Evolutionary conservation across 2,888 invertebrate genomes (phyloP), one percentile per base, ranked within the genome.

Genomic region (Caenorhabditis auriculariae): DNA sequence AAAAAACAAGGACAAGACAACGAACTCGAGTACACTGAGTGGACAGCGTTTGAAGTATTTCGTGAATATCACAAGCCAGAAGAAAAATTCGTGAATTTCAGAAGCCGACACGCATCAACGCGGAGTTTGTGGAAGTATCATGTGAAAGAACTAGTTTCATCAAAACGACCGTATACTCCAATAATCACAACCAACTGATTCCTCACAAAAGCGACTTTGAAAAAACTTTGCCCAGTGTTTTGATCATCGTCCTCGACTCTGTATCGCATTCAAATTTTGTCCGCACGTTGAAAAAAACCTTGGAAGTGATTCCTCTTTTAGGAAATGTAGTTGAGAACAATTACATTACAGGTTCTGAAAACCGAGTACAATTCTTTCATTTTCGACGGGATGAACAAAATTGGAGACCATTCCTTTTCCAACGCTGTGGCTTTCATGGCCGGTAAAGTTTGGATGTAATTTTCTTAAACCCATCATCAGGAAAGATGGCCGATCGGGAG

Each of bases 171-270:
- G 58, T 77, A n/a, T 78, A 78, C 46, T 54, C 63, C 3, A 72
- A 78, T 35, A 63, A 73, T 48, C 75, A 78, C 55, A 56, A 61
- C 45, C 67, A 69, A 54, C 61, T 74, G 32, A 54, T 60, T 6
- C 44, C 54, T 15, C 35, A 42, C 17, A 28, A 47, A 38, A 4
- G n/a, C 19, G 7, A 44, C 21, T 43, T 57, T 17, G 32, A 15
- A n/a, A 35, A 54, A 24, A 42, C 47, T 19, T 56, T 55, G 7
- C 58, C 81, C 17, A 82, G 81, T 49, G 80, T 84, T 1, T 54
- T 83, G 15, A 75, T 84, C 62, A 72, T 84, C 12, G 83, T 84
- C 0, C 69, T 84, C 45, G 83, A 84, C 63, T 82, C 83, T 0
- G 76, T 83, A 17, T 84, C 83, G 4, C 70, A 83, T 29, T 74